A percentile compares a stretch with the other conserved stretches of the same genome.
Conservation (phyloP, 2,888 invertebrate genomes). For the Griposia aprilina region DNA sequence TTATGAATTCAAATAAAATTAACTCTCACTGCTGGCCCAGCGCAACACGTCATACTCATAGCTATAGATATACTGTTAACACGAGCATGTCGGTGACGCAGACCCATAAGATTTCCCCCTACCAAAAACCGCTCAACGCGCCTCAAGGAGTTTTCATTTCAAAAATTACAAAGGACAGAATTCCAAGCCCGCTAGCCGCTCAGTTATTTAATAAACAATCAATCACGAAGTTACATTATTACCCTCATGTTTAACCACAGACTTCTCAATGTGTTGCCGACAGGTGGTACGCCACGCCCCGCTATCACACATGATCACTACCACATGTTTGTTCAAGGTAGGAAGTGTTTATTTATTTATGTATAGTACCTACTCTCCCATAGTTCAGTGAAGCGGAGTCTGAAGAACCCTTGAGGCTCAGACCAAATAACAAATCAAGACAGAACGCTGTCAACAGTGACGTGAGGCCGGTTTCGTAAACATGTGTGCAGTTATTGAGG, state of each 20-base stretch:
- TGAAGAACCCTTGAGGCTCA: constrained; percentile 2
- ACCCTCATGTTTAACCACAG: constrained; percentile 15
- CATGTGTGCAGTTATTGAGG: too few relatives aligned
- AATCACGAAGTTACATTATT: constrained; percentile 17
- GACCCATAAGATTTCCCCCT: background rate
- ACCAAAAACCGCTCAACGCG: background rate
- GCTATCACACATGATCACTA: constrained; percentile 12
- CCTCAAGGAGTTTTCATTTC: background rate
- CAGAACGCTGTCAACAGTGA: too few relatives aligned
- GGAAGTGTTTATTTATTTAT: constrained; percentile 40
- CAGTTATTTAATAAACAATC: constrained; percentile 7
- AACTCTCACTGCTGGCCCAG: background rate
- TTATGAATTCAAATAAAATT: too few relatives aligned
- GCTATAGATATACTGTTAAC: background rate
- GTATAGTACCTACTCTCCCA: constrained; percentile 9
- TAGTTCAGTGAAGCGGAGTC: constrained; percentile 23
- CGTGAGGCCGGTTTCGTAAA: too few relatives aligned
- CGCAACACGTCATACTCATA: background rate
- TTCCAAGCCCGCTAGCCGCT: background rate
- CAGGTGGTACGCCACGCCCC: constrained; percentile 13
- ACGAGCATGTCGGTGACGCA: too few relatives aligned
- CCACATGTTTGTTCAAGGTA: constrained; percentile 20
- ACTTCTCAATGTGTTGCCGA: constrained; percentile 3
- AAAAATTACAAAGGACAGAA: background rate
- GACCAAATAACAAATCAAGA: too few relatives aligned